A percentile compares a stretch with the other conserved stretches of the same genome.
Conservation (phyloP, 1,140 invertebrate genomes). For the Drosophila ohnishii region DNA sequence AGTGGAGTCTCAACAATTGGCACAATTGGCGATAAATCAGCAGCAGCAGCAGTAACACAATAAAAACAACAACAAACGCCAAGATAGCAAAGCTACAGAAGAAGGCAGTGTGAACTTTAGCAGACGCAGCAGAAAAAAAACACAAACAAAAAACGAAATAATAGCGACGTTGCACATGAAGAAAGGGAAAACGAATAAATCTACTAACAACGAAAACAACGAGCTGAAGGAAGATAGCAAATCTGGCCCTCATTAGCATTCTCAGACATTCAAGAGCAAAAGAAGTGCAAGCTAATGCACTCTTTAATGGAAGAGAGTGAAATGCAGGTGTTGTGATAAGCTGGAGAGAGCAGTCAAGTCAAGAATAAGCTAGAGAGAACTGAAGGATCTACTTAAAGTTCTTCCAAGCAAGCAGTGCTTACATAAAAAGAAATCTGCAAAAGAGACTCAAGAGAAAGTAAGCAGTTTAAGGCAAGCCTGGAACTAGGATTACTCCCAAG, state of each 20-base stretch:
- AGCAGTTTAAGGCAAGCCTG: not conserved
- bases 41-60: constrained; percentile 23
- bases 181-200: constrained; percentile 49
- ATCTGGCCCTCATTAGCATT: constrained; percentile 15
- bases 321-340: not conserved
- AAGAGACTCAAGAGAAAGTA: not conserved
- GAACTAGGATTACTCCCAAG: not conserved
- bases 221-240: constrained; percentile 2
- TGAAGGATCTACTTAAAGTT: not conserved
- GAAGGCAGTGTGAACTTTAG: constrained; percentile 39
- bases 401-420: not conserved
- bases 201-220: constrained; percentile 38
- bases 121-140: constrained; percentile 29
- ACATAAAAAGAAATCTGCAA: not conserved
- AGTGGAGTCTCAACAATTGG: constrained; percentile 64
- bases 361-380: not conserved
- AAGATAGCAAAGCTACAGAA: constrained; percentile 11
- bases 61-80: constrained; percentile 13
- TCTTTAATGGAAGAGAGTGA: constrained; percentile 21
- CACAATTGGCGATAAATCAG: constrained; percentile 79
- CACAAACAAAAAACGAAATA: constrained; percentile 30
- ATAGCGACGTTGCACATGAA: constrained; percentile 21
- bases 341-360: not conserved
- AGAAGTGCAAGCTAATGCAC: constrained; percentile 29
- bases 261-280: not conserved